These are phyloP conservation scores for Branchellion lobata DNA, from an alignment of 2,888 invertebrate species.

Conservation along the genomic window DNA sequence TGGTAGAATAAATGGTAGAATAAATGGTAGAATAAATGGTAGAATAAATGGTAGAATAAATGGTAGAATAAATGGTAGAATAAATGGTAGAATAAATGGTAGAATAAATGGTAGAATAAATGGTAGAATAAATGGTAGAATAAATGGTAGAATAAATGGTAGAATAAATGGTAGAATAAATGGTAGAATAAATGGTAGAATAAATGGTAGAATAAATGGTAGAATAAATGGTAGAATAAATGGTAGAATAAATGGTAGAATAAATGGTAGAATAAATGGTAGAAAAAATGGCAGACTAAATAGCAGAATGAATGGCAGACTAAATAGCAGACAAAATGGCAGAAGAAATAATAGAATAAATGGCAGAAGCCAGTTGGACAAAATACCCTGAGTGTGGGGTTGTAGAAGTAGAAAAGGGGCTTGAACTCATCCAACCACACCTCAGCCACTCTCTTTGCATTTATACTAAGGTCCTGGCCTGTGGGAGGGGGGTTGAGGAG, in stretches of 20 bases:
- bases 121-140: not conserved
- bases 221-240: not conserved
- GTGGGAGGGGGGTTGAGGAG: too few species aligned
- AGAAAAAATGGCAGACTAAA: not conserved
- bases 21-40: not conserved
- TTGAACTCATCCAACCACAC: constrained; percentile 71
- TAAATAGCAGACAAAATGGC: not conserved
- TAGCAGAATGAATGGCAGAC: too few species aligned
- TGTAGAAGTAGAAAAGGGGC: constrained; percentile 80
- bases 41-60: too few species aligned
- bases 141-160: not conserved
- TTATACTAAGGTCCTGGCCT: constrained; percentile 72
- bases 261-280: not conserved
- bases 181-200: not conserved
- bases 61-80: not conserved
- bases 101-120: too few species aligned
- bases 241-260: too few species aligned
- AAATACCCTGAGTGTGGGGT: not conserved
- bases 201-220: not conserved
- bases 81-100: not conserved
- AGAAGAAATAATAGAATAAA: constrained; percentile 15
- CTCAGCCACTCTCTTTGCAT: constrained; percentile 92
- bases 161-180: not conserved
- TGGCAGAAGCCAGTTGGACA: too few species aligned
- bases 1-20: not conserved